Evolutionary conservation across 2,888 invertebrate genomes (phyloP).

Genomic region (Cremastinae sp.): DNA sequence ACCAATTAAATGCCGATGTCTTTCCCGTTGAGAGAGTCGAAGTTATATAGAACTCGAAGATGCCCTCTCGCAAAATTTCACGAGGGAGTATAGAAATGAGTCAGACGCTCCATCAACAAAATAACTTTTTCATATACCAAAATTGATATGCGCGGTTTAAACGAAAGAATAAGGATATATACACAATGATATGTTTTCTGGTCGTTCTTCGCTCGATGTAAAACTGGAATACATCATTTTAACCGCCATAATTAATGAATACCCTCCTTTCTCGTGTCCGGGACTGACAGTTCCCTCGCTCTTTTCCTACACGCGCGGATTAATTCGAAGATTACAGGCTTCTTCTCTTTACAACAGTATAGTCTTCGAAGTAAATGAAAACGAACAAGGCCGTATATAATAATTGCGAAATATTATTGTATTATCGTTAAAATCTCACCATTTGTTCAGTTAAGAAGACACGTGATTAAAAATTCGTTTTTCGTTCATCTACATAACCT

Average conservation of each 20-base stretch:
- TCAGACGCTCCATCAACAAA: constrained; percentile 5
- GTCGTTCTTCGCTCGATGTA: neutral
- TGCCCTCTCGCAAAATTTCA: constrained; percentile 10
- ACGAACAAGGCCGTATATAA: constrained; percentile 10
- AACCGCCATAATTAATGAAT: constrained; percentile 40
- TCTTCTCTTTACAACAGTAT: constrained; percentile 20
- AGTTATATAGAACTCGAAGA: constrained; percentile 32
- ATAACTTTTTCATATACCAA: too few species aligned
- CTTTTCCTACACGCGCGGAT: constrained; percentile 37
- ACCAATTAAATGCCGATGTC: constrained; percentile 68
- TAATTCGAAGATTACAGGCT: constrained; percentile 51
- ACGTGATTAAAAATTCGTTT: too few species aligned
- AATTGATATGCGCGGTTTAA: too few species aligned
- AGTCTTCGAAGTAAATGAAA: constrained; percentile 32
- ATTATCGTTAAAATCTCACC: too few species aligned
- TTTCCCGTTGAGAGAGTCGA: constrained; percentile 35
- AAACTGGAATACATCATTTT: constrained; percentile 30
- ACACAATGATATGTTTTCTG: too few species aligned
- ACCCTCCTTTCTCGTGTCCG: constrained; percentile 40
- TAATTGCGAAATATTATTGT: neutral
- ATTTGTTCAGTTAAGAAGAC: too few species aligned
- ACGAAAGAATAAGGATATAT: too few species aligned
- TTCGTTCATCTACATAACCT: neutral
- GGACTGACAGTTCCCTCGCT: neutral
- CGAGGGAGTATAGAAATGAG: constrained; percentile 28